Evolutionary conservation across 2,888 invertebrate genomes (phyloP).

Genomic region (Tillus elongatus): DNA sequence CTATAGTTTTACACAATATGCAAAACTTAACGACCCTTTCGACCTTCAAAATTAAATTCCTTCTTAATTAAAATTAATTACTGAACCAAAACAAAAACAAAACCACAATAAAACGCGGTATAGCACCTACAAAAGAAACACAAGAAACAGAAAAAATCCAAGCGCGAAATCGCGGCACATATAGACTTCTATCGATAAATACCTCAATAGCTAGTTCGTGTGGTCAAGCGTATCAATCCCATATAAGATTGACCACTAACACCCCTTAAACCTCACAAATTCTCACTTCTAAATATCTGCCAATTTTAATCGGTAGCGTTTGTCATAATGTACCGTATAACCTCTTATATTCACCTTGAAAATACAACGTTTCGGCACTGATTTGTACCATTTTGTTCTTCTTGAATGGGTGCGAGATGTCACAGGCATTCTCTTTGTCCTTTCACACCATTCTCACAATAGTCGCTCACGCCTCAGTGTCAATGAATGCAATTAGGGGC

Average conservation of each 20-base stretch:
- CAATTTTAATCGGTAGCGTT: slow-evolving; percentile 17
- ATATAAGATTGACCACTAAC: not conserved
- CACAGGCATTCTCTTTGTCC: slow-evolving; percentile 33
- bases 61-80: too few species aligned
- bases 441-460: slow-evolving; percentile 26
- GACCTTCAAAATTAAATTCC: too few species aligned
- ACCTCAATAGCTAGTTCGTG: slow-evolving; percentile 19
- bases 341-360: slow-evolving; percentile 17
- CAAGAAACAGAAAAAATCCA: too few species aligned
- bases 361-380: slow-evolving; percentile 18
- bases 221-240: slow-evolving; percentile 27
- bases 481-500: slow-evolving; percentile 41
- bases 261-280: slow-evolving; percentile 18
- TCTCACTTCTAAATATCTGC: slow-evolving; percentile 17
- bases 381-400: slow-evolving; percentile 32
- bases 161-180: slow-evolving; percentile 26
- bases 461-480: slow-evolving; percentile 37
- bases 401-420: slow-evolving; percentile 36
- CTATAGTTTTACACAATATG: too few species aligned
- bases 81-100: too few species aligned
- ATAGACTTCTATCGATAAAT: slow-evolving; percentile 13
- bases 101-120: too few species aligned
- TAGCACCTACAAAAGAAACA: too few species aligned
- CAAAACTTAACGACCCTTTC: too few species aligned
- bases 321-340: slow-evolving; percentile 19